A percentile compares a stretch with the other conserved stretches of the same genome.
phyloP scores from a whole-genome alignment of 2,797 vertebrate genomes.

The Limosa lapponica region DNA sequence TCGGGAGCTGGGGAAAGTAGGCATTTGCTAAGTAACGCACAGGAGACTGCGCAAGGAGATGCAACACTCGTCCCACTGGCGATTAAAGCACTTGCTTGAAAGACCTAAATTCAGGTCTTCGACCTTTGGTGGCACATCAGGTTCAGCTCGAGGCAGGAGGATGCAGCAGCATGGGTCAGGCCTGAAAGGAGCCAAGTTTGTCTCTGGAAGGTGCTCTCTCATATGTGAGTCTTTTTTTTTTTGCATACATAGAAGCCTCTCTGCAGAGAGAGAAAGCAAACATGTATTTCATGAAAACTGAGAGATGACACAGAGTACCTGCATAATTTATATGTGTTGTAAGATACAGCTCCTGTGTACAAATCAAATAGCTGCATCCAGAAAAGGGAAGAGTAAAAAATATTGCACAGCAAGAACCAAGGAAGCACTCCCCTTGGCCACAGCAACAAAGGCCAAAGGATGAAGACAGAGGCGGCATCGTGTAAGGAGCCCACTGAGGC shows the following conservation, averaged over 20 bases:
- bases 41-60: not conserved
- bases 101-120: not conserved
- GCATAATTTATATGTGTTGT: not conserved
- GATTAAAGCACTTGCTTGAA: not conserved
- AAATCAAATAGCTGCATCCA: not conserved
- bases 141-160: not conserved
- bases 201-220: not conserved
- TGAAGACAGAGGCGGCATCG: not conserved
- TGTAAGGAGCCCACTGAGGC: not conserved
- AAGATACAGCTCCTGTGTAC: not conserved
- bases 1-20: not conserved
- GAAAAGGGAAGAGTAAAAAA: not conserved
- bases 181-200: not conserved
- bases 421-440: not conserved
- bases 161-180: not conserved
- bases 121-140: not conserved
- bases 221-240: not conserved
- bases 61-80: not conserved
- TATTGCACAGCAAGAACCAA: not conserved
- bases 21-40: not conserved
- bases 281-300: not conserved
- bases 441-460: not conserved
- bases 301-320: not conserved
- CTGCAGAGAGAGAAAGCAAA: conserved; percentile 7
- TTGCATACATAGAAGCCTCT: not conserved